Conservation (phyloP, 2,113 vertebrate genomes). For the Heterotis niloticus region DNA sequence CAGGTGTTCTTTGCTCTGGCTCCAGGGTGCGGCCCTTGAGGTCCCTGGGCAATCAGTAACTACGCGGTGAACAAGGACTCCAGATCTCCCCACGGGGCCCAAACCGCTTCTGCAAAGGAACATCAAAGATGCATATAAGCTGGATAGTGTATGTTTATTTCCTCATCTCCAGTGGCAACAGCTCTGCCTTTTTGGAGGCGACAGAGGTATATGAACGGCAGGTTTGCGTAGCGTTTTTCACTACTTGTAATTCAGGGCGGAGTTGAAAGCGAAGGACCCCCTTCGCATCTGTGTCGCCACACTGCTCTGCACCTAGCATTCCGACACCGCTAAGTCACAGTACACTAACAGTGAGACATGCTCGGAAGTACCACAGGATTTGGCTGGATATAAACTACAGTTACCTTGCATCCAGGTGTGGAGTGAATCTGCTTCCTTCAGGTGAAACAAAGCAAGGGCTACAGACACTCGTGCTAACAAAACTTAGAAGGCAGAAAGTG, state of each 20-base stretch:
- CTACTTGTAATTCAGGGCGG: background rate
- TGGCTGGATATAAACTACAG: too few relatives aligned
- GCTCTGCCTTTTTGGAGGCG: too few relatives aligned
- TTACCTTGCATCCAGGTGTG: too few relatives aligned
- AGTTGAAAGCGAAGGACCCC: conserved; percentile 3
- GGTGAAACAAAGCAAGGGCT: too few relatives aligned
- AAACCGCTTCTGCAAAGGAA: background rate
- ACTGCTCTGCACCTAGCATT: conserved; percentile 1
- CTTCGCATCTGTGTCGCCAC: conserved; percentile 18
- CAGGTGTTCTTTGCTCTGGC: conserved; percentile 31
- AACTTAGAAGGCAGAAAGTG: too few relatives aligned
- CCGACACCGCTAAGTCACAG: background rate
- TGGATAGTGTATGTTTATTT: background rate
- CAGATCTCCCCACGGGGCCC: conserved; percentile 26
- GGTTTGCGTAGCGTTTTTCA: conserved; percentile 31
- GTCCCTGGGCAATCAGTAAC: conserved; percentile 41
- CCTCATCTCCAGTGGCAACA: conserved; percentile 17
- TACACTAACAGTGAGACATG: too few relatives aligned
- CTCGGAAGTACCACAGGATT: too few relatives aligned
- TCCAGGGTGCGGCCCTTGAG: conserved; percentile 31
- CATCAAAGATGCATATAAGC: conserved; percentile 7
- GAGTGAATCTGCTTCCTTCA: too few relatives aligned
- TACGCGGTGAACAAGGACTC: conserved; percentile 29
- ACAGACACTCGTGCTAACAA: too few relatives aligned
- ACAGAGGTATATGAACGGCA: too few relatives aligned